Conservation (phyloP, 2,888 invertebrate genomes). For the Drosophila anomelani region DNA sequence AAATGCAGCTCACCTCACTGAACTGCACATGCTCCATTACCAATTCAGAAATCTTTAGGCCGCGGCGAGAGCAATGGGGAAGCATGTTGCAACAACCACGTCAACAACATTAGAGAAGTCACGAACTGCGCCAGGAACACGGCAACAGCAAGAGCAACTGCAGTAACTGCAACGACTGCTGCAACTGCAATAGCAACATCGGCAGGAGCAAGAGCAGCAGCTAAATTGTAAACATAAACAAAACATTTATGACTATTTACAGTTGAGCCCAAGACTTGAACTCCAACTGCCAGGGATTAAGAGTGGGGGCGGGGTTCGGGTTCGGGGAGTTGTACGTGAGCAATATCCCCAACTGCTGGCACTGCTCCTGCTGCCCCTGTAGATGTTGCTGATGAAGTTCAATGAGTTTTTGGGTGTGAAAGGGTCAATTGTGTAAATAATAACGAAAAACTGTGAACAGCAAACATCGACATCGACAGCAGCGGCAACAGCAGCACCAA, state of each 20-base stretch:
- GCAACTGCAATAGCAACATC: slow-evolving; percentile 22
- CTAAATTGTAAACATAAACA: slow-evolving; percentile 78
- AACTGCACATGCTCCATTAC: slow-evolving; percentile 76
- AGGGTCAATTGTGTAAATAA: slow-evolving; percentile 80
- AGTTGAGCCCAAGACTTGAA: slow-evolving; percentile 62
- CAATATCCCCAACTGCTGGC: slow-evolving; percentile 20
- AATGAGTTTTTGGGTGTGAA: slow-evolving; percentile 76
- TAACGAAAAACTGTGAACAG: slow-evolving; percentile 75
- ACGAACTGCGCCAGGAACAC: slow-evolving; percentile 67
- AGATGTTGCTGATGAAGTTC: slow-evolving; percentile 66
- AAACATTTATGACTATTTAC: slow-evolving; percentile 79
- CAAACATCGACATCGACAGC: slow-evolving; percentile 53
- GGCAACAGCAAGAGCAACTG: slow-evolving; percentile 44
- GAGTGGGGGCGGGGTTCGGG: background rate
- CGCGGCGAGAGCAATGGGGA: slow-evolving; percentile 38
- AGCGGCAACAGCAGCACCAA: slow-evolving; percentile 13
- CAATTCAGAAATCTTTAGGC: slow-evolving; percentile 73
- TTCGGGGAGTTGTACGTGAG: slow-evolving; percentile 55
- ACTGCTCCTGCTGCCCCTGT: slow-evolving; percentile 26
- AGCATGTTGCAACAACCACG: slow-evolving; percentile 65
- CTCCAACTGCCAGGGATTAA: slow-evolving; percentile 23
- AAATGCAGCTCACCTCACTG: slow-evolving; percentile 74
- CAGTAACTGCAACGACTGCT: slow-evolving; percentile 15
- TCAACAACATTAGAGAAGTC: slow-evolving; percentile 76
- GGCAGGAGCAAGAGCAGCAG: slow-evolving; percentile 64